Evolutionary conservation across 2,113 vertebrate genomes (phyloP).

Genomic region (Callochromis pleurospilus): DNA sequence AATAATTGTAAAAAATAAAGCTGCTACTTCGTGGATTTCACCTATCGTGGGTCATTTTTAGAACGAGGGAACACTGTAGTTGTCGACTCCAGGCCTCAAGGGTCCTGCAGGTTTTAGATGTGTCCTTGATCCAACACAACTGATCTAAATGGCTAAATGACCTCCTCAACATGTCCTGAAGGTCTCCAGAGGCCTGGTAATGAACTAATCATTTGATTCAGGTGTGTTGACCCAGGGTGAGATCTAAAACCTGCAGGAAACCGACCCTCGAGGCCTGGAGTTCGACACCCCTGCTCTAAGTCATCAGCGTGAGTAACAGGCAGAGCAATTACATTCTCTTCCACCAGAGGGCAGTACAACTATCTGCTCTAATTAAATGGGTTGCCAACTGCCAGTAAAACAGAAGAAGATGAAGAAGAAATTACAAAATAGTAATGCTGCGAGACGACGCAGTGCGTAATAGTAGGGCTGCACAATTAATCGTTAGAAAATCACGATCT

Average conservation of each 20-base stretch:
- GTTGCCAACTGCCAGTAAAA: not conserved
- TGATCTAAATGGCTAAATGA: rapidly evolving
- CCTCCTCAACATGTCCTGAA: rapidly evolving
- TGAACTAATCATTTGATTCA: not conserved
- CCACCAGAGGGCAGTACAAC: not conserved
- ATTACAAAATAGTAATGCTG: not conserved
- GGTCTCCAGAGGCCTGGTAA: not conserved
- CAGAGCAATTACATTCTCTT: not conserved
- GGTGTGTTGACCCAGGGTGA: not conserved
- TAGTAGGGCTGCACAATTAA: not conserved
- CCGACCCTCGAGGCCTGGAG: not conserved
- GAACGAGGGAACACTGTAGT: not conserved
- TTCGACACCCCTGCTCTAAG: not conserved
- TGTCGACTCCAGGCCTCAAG: not conserved
- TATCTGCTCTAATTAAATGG: not conserved
- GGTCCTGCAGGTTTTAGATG: not conserved
- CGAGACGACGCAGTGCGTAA: not conserved
- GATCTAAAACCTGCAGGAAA: not conserved
- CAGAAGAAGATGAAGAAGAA: not conserved
- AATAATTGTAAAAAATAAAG: not conserved
- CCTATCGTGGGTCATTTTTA: not conserved
- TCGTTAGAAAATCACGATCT: too few relatives aligned
- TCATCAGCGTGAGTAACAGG: not conserved
- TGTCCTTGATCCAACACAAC: not conserved
- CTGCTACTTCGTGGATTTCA: not conserved